Base-by-base conservation (phyloP, 2,888 invertebrate species). In the Selenia dentaria region DNA sequence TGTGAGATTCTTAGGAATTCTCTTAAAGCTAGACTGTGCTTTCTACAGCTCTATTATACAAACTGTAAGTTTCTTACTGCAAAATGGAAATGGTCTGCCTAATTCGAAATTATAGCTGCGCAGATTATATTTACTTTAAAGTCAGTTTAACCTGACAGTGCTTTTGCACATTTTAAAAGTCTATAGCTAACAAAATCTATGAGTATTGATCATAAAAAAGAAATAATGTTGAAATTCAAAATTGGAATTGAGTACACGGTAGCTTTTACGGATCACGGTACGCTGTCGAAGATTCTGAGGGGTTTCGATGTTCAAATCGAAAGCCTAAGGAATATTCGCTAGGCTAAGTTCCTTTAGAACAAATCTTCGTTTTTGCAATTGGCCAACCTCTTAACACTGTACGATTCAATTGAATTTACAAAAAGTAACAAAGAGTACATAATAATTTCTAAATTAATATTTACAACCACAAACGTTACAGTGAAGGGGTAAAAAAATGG, bases 311-410 rank as follows among this genome's bases (percentile, higher is more conserved):
- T 56, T 9, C 16, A 25, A 43, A 51, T 58, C 53, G 63, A 60
- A 47, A 52, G 62, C 68, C 64, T 70, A 65, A 78, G 70, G 83
- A 77, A 64, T 51, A 34, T 60, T 68, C 74, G 79, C 66, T 83
- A 84, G 80, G 68, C 70, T 87, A 79, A 84, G 81, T 85, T 82
- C 79, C 82, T 76, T 75, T 85, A 88, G 86, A 79, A 76, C 79
- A 91, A 91, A 91, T 87, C 91, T 91, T 91, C 91, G 91, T 91
- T 91, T 91, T 91, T 91, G 91, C 91, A 91, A 91, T 91, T 90
- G 91, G 91, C 91, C 91, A 90, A 83, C 89, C 88, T 86, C 87
- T 83, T 78, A 70, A 76, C 89, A 89, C 88, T 91, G 91, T 91
- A 84, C 80, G 73, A 82, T 74, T 72, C 65, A 70, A 74, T 72